Conservation (phyloP, 2,888 invertebrate genomes). For the Colostygia pectinataria region DNA sequence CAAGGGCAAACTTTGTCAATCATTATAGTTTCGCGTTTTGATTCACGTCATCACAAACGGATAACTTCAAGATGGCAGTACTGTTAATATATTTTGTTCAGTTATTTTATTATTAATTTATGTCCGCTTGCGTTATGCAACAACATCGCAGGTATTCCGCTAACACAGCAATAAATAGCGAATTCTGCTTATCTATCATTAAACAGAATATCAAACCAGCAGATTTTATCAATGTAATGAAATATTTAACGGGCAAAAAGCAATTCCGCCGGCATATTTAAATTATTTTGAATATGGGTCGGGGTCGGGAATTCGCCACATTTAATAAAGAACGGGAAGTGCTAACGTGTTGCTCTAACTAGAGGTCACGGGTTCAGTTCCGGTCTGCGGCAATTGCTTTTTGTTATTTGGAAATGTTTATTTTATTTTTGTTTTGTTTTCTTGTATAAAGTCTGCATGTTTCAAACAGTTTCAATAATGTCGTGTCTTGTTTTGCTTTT, state of each 20-base stretch:
- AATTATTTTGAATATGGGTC: slow-evolving; percentile 20
- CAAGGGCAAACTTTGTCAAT: too few species aligned
- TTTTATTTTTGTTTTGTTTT: too few species aligned
- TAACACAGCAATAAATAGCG: not conserved
- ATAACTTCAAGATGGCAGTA: too few species aligned
- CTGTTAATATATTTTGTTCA: too few species aligned
- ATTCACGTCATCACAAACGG: too few species aligned
- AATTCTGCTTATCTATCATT: slow-evolving; percentile 7
- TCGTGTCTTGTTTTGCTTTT: too few species aligned
- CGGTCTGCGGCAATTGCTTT: slow-evolving; percentile 1
- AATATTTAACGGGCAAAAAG: slow-evolving; percentile 18
- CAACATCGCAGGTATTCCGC: too few species aligned
- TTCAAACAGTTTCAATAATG: too few species aligned
- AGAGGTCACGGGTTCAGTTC: slow-evolving; percentile 17
- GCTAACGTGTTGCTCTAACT: slow-evolving; percentile 5
- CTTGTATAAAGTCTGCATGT: too few species aligned
- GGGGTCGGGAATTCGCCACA: slow-evolving; percentile 2
- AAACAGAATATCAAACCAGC: slow-evolving; percentile 3
- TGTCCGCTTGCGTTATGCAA: too few species aligned
- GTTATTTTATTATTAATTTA: too few species aligned
- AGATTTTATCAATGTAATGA: slow-evolving; percentile 20
- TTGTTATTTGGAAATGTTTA: not conserved
- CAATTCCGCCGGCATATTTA: slow-evolving; percentile 22
- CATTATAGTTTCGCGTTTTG: too few species aligned
- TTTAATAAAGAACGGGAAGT: slow-evolving; percentile 16